These are phyloP conservation scores for Crocodylus rhombifer DNA, from an alignment of 2,797 vertebrate species.

Conservation along the genomic window DNA sequence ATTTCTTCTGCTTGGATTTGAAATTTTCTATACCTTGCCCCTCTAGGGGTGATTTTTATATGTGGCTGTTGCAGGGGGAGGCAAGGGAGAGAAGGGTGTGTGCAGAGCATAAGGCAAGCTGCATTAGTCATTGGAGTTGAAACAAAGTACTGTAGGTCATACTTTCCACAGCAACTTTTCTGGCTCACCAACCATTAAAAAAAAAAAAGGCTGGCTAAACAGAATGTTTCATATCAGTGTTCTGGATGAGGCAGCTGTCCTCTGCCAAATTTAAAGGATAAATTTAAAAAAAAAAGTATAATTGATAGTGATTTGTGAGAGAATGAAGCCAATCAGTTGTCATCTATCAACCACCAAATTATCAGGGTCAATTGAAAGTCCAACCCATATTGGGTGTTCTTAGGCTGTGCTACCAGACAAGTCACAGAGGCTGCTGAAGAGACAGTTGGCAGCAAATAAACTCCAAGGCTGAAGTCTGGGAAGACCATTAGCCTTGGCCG, in stretches of 20 bases:
- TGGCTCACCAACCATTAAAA: fast-evolving
- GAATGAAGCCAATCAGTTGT: neutral
- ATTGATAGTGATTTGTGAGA: neutral
- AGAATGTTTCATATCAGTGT: neutral
- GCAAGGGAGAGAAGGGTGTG: neutral
- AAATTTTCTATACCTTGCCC: neutral
- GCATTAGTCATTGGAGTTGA: fast-evolving
- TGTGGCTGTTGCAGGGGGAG: no score
- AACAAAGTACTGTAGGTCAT: fast-evolving
- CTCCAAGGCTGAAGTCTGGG: fast-evolving
- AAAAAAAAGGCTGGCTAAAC: neutral
- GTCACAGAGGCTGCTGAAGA: neutral
- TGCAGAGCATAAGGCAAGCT: neutral
- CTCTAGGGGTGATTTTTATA: neutral
- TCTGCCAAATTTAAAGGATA: neutral
- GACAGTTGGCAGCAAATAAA: fast-evolving
- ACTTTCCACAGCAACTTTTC: fast-evolving
- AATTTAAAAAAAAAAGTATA: neutral
- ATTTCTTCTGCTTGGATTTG: neutral
- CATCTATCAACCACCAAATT: neutral
- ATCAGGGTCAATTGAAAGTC: neutral
- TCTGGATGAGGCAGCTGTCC: neutral
- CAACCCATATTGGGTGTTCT: neutral
- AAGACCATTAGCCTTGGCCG: neutral
- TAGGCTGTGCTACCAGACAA: neutral